Evolutionary conservation across 1,140 invertebrate species (phyloP).

Genomic region (Daktulosphaira vitifoliae): DNA sequence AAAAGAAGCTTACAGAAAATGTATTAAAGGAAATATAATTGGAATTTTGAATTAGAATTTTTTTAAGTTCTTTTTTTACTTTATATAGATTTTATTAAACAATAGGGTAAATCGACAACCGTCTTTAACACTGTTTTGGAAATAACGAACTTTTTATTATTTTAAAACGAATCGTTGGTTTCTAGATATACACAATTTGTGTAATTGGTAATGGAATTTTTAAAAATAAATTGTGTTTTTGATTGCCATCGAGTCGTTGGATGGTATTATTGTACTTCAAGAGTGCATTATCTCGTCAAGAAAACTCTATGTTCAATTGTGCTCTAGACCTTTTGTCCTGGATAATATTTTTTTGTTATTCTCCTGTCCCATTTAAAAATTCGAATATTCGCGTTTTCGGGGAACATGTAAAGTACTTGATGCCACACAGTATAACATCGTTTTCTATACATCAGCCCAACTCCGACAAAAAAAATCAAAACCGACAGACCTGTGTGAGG

Average conservation of each 20-base stretch:
- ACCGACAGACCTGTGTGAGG: not conserved
- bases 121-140: too few species aligned
- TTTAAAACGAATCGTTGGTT: too few species aligned
- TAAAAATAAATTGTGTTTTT: slow-evolving; percentile 15
- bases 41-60: too few species aligned
- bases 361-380: not conserved
- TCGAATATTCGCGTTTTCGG: not conserved
- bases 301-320: not conserved
- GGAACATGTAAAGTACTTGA: not conserved
- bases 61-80: too few species aligned
- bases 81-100: too few species aligned
- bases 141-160: too few species aligned
- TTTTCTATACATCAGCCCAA: too few species aligned
- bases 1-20: too few species aligned
- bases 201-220: slow-evolving; percentile 3
- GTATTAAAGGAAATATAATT: too few species aligned
- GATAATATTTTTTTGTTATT: not conserved
- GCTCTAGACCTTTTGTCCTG: not conserved
- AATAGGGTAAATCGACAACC: too few species aligned
- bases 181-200: too few species aligned
- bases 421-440: not conserved
- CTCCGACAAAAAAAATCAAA: not conserved
- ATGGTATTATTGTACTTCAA: slow-evolving; percentile 1
- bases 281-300: slow-evolving; percentile 8
- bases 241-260: not conserved